A percentile compares a stretch with the other conserved stretches of the same genome.
These are phyloP conservation scores for Drosophila nasuta DNA, from an alignment of 1,140 invertebrate species.

Conservation along the genomic window DNA sequence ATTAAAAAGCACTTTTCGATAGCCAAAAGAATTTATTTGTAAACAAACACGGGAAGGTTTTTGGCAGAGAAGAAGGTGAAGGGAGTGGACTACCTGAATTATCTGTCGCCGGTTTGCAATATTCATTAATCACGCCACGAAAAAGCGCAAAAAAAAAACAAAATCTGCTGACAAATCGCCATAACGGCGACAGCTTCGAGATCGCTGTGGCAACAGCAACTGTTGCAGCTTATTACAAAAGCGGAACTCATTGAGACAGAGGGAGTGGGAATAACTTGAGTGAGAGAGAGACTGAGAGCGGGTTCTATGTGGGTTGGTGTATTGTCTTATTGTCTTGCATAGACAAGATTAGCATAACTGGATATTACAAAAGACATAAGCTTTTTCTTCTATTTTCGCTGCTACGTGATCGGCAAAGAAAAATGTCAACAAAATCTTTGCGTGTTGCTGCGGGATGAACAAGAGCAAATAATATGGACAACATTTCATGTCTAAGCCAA, in stretches of 20 bases:
- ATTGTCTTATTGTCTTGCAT: conserved; percentile 13
- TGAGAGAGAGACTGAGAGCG: conserved; percentile 4
- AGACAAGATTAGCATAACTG: conserved; percentile 47
- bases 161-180: conserved; percentile 71
- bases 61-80: neutral
- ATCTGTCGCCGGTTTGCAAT: conserved; percentile 66
- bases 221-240: conserved; percentile 66
- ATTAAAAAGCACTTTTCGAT: conserved; percentile 61
- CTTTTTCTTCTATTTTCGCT: conserved; percentile 1
- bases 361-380: conserved; percentile 39
- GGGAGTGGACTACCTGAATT: conserved; percentile 42
- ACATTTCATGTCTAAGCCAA: neutral
- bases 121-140: conserved; percentile 74
- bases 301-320: conserved; percentile 42
- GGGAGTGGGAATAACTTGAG: conserved; percentile 5
- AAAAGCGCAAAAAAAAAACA: conserved; percentile 7
- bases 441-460: conserved; percentile 1
- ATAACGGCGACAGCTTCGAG: conserved; percentile 52
- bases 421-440: conserved; percentile 3
- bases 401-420: conserved; percentile 23
- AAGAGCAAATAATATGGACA: too few relatives aligned
- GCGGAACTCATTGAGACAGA: conserved; percentile 61
- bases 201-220: conserved; percentile 36
- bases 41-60: conserved; percentile 39
- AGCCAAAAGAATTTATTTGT: conserved; percentile 48